These are phyloP conservation scores for Cataglyphis livida DNA, from an alignment of 2,888 invertebrate species.

Conservation along the genomic window DNA sequence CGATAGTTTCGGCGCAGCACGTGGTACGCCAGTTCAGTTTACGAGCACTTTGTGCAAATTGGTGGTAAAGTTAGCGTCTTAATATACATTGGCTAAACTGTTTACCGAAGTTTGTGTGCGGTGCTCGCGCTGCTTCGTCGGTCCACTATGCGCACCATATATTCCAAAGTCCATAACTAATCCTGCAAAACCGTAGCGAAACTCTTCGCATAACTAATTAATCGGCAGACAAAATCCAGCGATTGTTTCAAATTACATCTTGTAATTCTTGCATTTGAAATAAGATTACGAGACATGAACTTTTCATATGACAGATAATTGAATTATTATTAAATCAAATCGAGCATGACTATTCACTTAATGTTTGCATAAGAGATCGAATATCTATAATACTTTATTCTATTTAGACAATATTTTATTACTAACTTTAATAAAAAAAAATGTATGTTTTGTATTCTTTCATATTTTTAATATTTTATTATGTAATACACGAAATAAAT, in stretches of 20 bases:
- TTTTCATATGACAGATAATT: background rate
- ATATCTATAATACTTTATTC: background rate
- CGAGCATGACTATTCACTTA: background rate
- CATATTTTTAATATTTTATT: background rate
- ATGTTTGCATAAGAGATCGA: background rate
- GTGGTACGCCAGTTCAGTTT: slow-evolving; percentile 65
- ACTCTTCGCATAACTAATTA: slow-evolving; percentile 66
- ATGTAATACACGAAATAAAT: background rate
- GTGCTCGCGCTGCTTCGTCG: slow-evolving; percentile 62
- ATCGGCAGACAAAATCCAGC: slow-evolving; percentile 20
- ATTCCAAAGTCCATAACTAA: slow-evolving; percentile 74
- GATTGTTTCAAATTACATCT: background rate
- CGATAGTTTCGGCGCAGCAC: slow-evolving; percentile 52
- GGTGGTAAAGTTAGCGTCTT: slow-evolving; percentile 75
- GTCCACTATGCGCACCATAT: slow-evolving; percentile 69
- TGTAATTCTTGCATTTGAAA: slow-evolving; percentile 1
- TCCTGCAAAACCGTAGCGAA: slow-evolving; percentile 63
- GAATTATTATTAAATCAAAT: background rate
- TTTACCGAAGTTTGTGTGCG: slow-evolving; percentile 71
- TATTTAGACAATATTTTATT: background rate
- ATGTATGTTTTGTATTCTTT: background rate
- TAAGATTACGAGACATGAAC: background rate
- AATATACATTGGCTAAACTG: slow-evolving; percentile 77
- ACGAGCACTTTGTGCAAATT: slow-evolving; percentile 76
- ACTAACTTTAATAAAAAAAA: background rate